phyloP scores from a whole-genome alignment of 2,113 vertebrate genomes.

The Grammomys dolichurus region DNA sequence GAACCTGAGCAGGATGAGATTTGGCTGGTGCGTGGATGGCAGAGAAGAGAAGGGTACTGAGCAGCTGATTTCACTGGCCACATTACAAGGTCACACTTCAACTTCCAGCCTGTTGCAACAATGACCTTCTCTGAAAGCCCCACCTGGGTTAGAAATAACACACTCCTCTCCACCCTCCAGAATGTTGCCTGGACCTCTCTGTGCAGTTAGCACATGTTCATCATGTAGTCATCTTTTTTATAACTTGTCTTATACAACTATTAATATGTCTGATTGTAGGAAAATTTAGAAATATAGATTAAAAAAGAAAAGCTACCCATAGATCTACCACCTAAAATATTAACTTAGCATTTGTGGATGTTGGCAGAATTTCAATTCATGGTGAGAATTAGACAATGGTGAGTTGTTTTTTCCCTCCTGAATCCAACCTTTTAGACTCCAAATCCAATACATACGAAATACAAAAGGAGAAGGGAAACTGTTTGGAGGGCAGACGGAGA shows the following conservation, averaged over 20 bases:
- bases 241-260: not conserved
- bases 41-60: not conserved
- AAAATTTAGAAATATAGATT: slow-evolving; percentile 29
- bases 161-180: not conserved
- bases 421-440: not conserved
- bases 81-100: not conserved
- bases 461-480: not conserved
- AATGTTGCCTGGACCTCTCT: not conserved
- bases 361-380: not conserved
- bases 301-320: not conserved
- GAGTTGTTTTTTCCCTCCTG: not conserved
- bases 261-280: not conserved
- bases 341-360: not conserved
- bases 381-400: too few species aligned
- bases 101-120: not conserved
- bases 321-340: not conserved
- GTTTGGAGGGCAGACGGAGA: not conserved
- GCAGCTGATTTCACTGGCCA: not conserved
- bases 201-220: not conserved
- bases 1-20: not conserved
- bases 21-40: not conserved
- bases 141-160: not conserved
- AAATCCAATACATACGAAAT: not conserved
- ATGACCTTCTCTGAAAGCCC: not conserved
- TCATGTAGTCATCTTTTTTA: not conserved